Evolutionary conservation across 2,113 vertebrate species (phyloP).

Genomic region (Sylvietta virens): DNA sequence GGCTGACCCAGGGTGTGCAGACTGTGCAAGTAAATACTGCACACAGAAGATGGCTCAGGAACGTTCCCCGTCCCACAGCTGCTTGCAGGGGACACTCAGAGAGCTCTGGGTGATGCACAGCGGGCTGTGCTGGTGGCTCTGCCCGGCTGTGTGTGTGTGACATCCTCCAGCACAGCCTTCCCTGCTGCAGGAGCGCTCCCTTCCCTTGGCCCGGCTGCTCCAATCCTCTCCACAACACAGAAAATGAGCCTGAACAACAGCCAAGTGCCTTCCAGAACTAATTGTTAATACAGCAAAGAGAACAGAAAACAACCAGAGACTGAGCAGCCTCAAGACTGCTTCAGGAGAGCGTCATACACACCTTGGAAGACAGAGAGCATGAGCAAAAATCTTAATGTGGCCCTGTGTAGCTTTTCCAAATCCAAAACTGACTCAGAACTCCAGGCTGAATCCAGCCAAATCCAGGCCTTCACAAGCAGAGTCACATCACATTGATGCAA

Average conservation of each 20-base stretch:
- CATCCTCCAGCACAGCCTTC: not conserved
- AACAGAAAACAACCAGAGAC: not conserved
- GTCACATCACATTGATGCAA: not conserved
- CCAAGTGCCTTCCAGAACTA: not conserved
- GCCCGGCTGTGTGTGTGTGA: rapidly evolving
- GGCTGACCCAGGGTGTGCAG: not conserved
- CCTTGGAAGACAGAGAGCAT: rapidly evolving
- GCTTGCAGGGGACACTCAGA: not conserved
- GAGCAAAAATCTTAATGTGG: not conserved
- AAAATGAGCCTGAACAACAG: not conserved
- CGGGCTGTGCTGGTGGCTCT: rapidly evolving
- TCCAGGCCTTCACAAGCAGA: not conserved
- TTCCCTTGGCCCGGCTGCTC: not conserved
- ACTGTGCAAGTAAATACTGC: not conserved
- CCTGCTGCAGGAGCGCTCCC: not conserved
- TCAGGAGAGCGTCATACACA: not conserved
- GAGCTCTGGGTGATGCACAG: not conserved
- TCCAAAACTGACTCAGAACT: not conserved
- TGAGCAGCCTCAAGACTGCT: not conserved
- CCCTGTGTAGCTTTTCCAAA: not conserved
- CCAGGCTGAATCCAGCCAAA: not conserved
- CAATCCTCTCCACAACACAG: not conserved
- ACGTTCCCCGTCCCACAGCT: not conserved
- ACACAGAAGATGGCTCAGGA: not conserved
- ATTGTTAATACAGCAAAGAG: not conserved